A percentile compares a stretch with the other conserved stretches of the same genome.
Evolutionary conservation across 2,888 invertebrate genomes (phyloP).

Genomic region (Steinernema carpocapsae): DNA sequence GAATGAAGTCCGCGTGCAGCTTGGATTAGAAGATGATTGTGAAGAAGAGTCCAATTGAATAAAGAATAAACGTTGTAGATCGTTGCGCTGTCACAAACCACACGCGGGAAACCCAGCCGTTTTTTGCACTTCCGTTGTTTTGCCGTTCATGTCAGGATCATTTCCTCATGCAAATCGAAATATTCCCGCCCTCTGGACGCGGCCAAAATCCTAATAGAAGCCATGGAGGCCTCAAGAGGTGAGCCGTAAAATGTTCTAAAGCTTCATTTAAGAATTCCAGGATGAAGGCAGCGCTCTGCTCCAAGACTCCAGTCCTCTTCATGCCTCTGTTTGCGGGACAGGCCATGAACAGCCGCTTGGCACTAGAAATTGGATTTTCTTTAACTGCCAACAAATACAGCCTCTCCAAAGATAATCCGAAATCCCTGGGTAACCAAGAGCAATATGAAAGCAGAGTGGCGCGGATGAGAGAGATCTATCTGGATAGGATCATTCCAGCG

Average conservation of each 20-base stretch:
- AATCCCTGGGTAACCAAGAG: conserved; percentile 13
- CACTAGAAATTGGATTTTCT: conserved; percentile 36
- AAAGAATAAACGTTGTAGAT: no score
- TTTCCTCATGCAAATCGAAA: no score
- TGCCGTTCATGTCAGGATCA: no score
- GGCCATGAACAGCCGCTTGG: conserved; percentile 36
- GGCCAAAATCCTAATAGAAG: neutral
- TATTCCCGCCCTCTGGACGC: no score
- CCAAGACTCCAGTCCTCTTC: conserved; percentile 40
- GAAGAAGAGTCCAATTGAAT: no score
- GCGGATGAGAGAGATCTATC: neutral
- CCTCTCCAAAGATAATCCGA: conserved; percentile 16
- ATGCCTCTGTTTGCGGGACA: conserved; percentile 43
- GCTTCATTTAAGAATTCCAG: neutral
- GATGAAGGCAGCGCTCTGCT: conserved; percentile 44
- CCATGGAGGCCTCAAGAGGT: conserved; percentile 45
- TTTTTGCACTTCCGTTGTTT: no score
- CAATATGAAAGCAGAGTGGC: neutral
- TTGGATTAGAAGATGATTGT: no score
- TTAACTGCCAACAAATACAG: conserved; percentile 35
- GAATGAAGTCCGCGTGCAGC: neutral
- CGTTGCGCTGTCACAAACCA: no score
- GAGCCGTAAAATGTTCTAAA: neutral
- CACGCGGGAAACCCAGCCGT: no score
- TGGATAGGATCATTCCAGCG: conserved; percentile 11